Evolutionary conservation across 2,113 vertebrate genomes (phyloP).

Genomic region (Shinisaurus crocodilurus): DNA sequence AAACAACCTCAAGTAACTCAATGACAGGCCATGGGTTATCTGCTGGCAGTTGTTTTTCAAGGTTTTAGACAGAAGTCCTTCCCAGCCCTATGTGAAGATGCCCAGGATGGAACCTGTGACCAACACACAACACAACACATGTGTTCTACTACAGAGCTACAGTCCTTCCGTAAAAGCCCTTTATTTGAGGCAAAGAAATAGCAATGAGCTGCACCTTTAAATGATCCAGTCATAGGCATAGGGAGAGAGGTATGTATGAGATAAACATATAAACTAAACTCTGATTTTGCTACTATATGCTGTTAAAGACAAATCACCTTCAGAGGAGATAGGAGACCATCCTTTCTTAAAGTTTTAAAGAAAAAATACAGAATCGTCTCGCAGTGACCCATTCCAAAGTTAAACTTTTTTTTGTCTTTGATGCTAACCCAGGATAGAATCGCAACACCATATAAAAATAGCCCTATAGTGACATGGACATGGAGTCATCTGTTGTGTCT

Average conservation of each 20-base stretch:
- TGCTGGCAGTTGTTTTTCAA: no score
- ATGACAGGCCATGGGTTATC: no score
- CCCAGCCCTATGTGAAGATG: neutral
- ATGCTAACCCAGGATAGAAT: neutral
- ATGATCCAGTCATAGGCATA: neutral
- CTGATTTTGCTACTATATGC: slow-evolving; percentile 35
- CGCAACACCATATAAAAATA: neutral
- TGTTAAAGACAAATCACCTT: neutral
- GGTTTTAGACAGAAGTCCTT: neutral
- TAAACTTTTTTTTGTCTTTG: neutral
- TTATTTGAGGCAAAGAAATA: neutral
- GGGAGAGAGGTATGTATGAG: neutral
- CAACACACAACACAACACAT: neutral
- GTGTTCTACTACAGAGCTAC: neutral
- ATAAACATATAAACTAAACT: neutral
- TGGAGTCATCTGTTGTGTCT: neutral
- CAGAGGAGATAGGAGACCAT: slow-evolving; percentile 24
- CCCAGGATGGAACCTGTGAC: neutral
- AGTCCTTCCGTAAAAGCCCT: no score
- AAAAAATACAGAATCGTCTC: neutral
- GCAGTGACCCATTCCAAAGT: neutral
- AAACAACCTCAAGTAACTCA: no score
- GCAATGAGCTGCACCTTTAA: neutral
- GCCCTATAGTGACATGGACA: neutral
- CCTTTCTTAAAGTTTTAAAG: neutral